Conservation (phyloP, 1,140 invertebrate genomes). For the Phymastichus coffea region DNA sequence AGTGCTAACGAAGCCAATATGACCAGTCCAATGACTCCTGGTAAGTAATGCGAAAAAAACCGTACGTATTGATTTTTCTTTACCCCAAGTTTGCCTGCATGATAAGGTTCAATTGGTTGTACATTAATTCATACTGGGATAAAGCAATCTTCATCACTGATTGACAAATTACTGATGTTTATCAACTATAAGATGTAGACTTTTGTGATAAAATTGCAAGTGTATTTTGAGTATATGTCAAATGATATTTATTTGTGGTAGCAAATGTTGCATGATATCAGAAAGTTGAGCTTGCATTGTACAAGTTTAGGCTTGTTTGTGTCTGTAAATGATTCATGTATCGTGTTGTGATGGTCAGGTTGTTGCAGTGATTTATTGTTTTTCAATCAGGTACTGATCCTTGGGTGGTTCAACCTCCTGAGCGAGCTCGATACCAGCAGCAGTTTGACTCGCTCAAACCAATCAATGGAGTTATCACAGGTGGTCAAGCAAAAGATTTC, state of each 20-base stretch:
- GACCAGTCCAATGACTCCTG: conserved; percentile 25
- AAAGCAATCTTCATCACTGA: not conserved
- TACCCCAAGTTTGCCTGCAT: not conserved
- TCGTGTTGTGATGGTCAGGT: conserved; percentile 22
- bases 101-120: not conserved
- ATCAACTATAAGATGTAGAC: not conserved
- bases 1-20: too few species aligned
- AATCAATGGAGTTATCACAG: conserved; percentile 83
- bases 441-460: conserved; percentile 90
- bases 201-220: not conserved
- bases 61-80: not conserved
- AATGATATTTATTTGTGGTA: too few species aligned
- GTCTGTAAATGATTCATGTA: conserved; percentile 32
- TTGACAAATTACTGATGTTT: not conserved
- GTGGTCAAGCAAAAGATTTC: conserved; percentile 92
- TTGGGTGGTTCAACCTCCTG: conserved; percentile 84
- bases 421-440: conserved; percentile 84
- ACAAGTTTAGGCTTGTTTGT: not conserved
- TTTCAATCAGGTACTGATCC: conserved; percentile 64
- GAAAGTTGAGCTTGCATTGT: too few species aligned
- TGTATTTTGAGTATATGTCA: too few species aligned
- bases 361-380: not conserved
- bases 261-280: too few species aligned
- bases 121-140: not conserved
- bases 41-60: too few species aligned